Conservation (phyloP, 2,113 vertebrate species). For the Equus przewalskii region DNA sequence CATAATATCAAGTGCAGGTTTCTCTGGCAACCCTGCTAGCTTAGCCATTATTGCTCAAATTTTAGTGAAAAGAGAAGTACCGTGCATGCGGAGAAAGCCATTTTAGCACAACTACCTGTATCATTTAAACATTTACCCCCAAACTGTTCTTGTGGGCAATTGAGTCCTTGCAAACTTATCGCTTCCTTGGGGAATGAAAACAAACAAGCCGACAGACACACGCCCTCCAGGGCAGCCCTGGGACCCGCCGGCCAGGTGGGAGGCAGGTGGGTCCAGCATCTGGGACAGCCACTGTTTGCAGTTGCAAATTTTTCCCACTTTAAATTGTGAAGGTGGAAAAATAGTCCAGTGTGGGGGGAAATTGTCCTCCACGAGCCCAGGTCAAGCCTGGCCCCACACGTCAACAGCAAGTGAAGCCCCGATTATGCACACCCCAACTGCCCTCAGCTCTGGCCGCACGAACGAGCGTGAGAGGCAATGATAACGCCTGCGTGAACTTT, state of each 20-base stretch:
- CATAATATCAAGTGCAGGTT: slow-evolving; percentile 58
- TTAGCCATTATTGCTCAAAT: slow-evolving; percentile 14
- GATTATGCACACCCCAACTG: slow-evolving; percentile 74
- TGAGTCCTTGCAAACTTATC: not conserved
- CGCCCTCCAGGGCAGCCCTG: fast-evolving
- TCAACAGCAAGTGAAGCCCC: slow-evolving; percentile 78
- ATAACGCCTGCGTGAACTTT: slow-evolving; percentile 87
- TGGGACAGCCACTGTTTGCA: not conserved
- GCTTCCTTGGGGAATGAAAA: not conserved
- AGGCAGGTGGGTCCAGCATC: fast-evolving
- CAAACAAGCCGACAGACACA: fast-evolving
- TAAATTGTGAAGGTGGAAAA: not conserved
- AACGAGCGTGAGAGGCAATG: slow-evolving; percentile 67
- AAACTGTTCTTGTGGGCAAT: not conserved
- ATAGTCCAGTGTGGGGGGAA: fast-evolving
- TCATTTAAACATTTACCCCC: slow-evolving; percentile 51
- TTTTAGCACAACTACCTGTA: not conserved
- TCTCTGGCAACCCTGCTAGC: slow-evolving; percentile 53
- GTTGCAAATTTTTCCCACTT: not conserved
- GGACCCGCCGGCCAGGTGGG: fast-evolving
- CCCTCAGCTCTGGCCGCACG: slow-evolving; percentile 80
- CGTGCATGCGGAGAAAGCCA: not conserved
- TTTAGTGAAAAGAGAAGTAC: slow-evolving; percentile 19
- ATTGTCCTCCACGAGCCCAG: slow-evolving; percentile 73
- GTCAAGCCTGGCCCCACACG: slow-evolving; percentile 75